Percentiles rank a stretch among this genome's conserved stretches.
phyloP scores from a whole-genome alignment of 2,888 invertebrate species.

The Clitarchus hookeri region DNA sequence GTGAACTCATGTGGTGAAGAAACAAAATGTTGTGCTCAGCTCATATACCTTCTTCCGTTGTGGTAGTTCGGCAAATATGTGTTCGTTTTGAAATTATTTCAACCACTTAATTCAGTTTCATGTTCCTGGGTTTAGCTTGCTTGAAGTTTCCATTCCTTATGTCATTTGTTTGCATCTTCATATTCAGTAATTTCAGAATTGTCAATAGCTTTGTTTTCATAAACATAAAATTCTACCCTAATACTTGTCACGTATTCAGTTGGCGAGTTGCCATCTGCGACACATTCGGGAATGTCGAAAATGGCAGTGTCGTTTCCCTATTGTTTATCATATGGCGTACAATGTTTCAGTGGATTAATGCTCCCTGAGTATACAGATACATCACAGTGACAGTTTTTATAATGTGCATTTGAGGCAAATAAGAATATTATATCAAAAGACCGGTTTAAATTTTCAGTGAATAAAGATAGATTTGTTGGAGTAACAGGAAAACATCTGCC shows the following conservation, averaged over 20 bases:
- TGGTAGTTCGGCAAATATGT: background rate
- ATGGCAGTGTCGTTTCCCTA: too few species aligned
- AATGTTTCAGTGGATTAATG: too few species aligned
- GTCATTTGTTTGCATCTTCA: background rate
- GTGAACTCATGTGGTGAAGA: background rate
- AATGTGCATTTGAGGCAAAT: too few species aligned
- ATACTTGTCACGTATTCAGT: slow-evolving; percentile 20
- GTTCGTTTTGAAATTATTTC: background rate
- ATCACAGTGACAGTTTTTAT: too few species aligned
- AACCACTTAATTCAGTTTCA: slow-evolving; percentile 5
- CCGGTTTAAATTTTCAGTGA: too few species aligned
- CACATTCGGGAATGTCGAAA: background rate
- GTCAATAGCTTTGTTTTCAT: background rate
- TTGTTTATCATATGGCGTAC: too few species aligned
- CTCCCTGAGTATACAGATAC: too few species aligned
- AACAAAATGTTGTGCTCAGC: background rate
- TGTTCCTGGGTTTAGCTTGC: slow-evolving; percentile 15
- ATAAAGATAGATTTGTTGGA: too few species aligned
- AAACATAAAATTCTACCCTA: background rate
- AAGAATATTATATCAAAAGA: too few species aligned
- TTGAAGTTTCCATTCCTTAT: background rate
- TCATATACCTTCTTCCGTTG: slow-evolving; percentile 20
- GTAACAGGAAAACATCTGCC: too few species aligned
- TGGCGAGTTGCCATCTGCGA: background rate
- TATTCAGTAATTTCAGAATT: slow-evolving; percentile 18